These are phyloP conservation scores for Rallus crepitans DNA, from an alignment of 2,797 vertebrate genomes.

Conservation along the genomic window DNA sequence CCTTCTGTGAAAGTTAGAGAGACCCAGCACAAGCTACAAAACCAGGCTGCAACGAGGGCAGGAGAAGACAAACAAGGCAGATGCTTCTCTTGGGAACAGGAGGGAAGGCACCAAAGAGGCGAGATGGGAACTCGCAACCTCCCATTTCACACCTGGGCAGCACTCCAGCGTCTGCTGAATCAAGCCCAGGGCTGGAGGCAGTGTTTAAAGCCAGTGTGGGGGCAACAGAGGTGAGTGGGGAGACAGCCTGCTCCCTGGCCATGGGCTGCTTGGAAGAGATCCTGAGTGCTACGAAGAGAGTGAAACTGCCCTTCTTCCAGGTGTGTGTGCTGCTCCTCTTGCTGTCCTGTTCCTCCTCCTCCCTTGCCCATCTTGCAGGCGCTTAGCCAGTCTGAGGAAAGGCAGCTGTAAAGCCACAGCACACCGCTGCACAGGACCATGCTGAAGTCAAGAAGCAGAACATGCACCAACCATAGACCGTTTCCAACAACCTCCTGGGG, in stretches of 20 bases:
- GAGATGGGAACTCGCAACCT: neutral
- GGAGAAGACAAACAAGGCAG: neutral
- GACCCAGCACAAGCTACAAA: fast-evolving
- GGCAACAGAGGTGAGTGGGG: neutral
- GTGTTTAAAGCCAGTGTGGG: neutral
- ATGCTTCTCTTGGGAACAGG: neutral
- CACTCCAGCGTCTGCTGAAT: neutral
- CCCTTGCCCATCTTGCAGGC: neutral
- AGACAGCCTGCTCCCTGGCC: constrained; percentile 1
- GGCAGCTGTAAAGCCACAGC: neutral
- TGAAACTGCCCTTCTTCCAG: neutral
- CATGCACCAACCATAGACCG: fast-evolving
- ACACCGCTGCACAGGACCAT: fast-evolving
- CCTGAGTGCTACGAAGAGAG: neutral
- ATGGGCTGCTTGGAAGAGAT: constrained; percentile 9
- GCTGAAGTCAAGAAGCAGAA: neutral
- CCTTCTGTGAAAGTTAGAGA: neutral
- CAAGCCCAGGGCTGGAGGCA: neutral
- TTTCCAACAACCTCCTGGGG: neutral
- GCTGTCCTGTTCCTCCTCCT: fast-evolving
- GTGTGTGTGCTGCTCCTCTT: neutral
- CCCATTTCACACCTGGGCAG: neutral
- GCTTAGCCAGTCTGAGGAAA: neutral
- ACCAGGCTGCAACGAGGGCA: neutral
- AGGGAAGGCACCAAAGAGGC: neutral